phyloP scores from a whole-genome alignment of 2,888 invertebrate species.

The Taenaris catops region DNA sequence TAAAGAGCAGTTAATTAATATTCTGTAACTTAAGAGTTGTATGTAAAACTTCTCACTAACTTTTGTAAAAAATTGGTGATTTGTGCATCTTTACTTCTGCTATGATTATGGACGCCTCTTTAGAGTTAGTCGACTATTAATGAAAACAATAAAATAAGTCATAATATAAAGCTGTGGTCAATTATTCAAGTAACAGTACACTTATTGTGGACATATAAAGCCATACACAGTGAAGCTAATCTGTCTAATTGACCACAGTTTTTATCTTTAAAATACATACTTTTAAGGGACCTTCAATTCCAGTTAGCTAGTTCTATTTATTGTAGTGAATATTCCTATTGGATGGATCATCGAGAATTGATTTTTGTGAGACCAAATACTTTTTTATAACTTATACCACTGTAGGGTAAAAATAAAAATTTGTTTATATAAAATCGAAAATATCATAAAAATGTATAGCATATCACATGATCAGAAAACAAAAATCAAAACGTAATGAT shows the following conservation, averaged over 20 bases:
- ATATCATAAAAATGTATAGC: constrained; percentile 72
- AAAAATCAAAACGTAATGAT: constrained; percentile 52
- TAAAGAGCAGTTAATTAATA: constrained; percentile 50
- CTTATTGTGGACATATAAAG: constrained; percentile 11
- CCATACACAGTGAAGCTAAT: constrained; percentile 17
- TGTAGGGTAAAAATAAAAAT: constrained; percentile 58
- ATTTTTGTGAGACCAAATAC: constrained; percentile 72
- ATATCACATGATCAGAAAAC: constrained; percentile 60
- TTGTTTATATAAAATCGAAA: constrained; percentile 63
- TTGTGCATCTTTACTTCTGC: constrained; percentile 71
- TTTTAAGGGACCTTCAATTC: constrained; percentile 80
- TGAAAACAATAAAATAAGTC: constrained; percentile 73
- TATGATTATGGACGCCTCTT: constrained; percentile 74
- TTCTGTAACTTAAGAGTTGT: constrained; percentile 54
- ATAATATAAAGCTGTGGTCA: constrained; percentile 70
- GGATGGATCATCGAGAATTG: constrained; percentile 56
- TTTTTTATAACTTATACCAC: constrained; percentile 67
- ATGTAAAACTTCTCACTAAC: constrained; percentile 53
- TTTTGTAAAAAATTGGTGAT: constrained; percentile 68
- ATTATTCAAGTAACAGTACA: constrained; percentile 39
- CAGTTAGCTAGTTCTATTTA: constrained; percentile 78
- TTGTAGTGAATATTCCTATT: constrained; percentile 68
- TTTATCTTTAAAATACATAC: constrained; percentile 70
- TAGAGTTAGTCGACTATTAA: constrained; percentile 74
- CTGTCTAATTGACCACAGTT: constrained; percentile 66